phyloP scores from a whole-genome alignment of 2,888 invertebrate species.

The Meloe dianella region DNA sequence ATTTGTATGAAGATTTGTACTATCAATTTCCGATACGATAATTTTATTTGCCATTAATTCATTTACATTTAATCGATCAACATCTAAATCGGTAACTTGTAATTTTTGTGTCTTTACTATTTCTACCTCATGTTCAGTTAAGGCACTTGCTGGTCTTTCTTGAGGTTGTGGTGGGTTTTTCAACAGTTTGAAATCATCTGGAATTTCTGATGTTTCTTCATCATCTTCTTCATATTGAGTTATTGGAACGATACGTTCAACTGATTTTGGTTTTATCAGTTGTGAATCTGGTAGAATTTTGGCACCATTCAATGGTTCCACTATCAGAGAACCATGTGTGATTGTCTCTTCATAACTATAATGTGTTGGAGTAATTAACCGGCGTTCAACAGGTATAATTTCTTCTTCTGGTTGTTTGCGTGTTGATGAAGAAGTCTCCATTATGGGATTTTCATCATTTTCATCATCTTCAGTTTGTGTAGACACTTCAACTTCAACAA shows the following conservation, averaged over 20 bases:
- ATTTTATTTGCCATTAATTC: conserved; percentile 81
- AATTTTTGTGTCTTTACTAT: conserved; percentile 67
- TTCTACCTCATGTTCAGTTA: conserved; percentile 47
- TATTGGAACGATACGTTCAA: conserved; percentile 50
- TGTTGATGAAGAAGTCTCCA: too few relatives aligned
- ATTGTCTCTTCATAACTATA: conserved; percentile 68
- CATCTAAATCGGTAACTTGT: conserved; percentile 77
- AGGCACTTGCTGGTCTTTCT: conserved; percentile 43
- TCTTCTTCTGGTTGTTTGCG: conserved; percentile 35
- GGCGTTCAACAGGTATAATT: conserved; percentile 27
- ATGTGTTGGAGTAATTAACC: conserved; percentile 46
- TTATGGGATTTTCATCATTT: conserved; percentile 49
- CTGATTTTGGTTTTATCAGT: conserved; percentile 30
- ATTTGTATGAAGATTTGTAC: conserved; percentile 72
- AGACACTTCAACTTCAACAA: conserved; percentile 72
- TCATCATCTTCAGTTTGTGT: conserved; percentile 84
- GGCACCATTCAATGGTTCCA: conserved; percentile 67
- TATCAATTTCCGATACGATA: conserved; percentile 81
- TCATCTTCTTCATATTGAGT: conserved; percentile 40
- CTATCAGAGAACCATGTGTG: conserved; percentile 70
- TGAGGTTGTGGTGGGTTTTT: conserved; percentile 43
- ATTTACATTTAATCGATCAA: conserved; percentile 78
- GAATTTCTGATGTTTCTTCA: conserved; percentile 53
- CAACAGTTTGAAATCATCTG: conserved; percentile 49
- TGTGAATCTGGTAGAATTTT: conserved; percentile 48